These are phyloP conservation scores for Drosophila robusta DNA, from an alignment of 2,888 invertebrate genomes.

Conservation along the genomic window DNA sequence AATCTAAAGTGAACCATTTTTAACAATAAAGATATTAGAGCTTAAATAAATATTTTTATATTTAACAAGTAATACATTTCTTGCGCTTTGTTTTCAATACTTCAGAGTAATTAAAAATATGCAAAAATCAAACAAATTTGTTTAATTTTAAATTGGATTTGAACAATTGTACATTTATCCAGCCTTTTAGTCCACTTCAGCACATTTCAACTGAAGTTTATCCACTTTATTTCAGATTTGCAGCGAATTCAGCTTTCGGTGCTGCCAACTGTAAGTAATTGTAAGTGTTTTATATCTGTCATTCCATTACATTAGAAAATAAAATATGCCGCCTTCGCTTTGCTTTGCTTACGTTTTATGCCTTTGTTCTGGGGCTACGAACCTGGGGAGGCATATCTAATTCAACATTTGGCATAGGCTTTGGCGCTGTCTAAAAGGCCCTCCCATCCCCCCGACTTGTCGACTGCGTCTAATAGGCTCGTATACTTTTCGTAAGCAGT, in stretches of 20 bases:
- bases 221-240: neutral
- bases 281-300: constrained; percentile 53
- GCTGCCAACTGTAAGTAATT: neutral
- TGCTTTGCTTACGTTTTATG: constrained; percentile 46
- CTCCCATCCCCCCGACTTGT: constrained; percentile 12
- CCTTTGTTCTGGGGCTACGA: constrained; percentile 52
- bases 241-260: constrained; percentile 23
- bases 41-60: too few relatives aligned
- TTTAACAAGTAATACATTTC: too few relatives aligned
- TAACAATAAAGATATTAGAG: too few relatives aligned
- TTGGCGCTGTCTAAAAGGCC: constrained; percentile 36
- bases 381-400: constrained; percentile 55
- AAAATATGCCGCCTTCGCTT: constrained; percentile 68
- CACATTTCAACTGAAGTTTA: neutral
- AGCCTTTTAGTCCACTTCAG: too few relatives aligned
- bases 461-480: constrained; percentile 72
- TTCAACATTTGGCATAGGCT: constrained; percentile 47
- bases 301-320: constrained; percentile 64
- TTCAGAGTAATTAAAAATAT: too few relatives aligned
- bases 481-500: constrained; percentile 69
- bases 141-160: too few relatives aligned
- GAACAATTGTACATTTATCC: too few relatives aligned
- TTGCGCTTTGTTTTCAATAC: too few relatives aligned
- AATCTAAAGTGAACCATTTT: too few relatives aligned
- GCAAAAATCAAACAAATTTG: too few relatives aligned